Conservation (phyloP, 2,113 vertebrate genomes). For the Panthera uncia region DNA sequence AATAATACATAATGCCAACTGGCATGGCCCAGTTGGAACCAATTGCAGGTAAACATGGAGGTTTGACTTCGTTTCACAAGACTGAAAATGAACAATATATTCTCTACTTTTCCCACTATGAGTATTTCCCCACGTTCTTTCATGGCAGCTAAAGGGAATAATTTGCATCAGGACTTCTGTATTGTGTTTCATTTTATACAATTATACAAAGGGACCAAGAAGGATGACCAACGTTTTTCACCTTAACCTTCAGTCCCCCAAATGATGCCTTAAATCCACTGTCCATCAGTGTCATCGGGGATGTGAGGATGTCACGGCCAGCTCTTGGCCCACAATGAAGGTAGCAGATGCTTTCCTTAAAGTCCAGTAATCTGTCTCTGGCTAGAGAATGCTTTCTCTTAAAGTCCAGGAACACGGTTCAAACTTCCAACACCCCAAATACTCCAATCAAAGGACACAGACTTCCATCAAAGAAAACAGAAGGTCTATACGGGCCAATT, state of each 20-base stretch:
- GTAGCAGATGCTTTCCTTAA: neutral
- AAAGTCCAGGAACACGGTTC: neutral
- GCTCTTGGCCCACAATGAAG: neutral
- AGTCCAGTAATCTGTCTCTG: neutral
- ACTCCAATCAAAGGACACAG: neutral
- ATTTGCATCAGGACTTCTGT: constrained; percentile 2
- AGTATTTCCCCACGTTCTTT: constrained; percentile 64
- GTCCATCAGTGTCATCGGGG: neutral
- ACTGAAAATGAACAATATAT: neutral
- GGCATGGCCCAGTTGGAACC: neutral
- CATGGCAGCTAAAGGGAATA: constrained; percentile 54
- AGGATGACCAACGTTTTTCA: neutral
- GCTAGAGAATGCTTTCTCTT: neutral
- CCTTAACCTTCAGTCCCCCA: constrained; percentile 46
- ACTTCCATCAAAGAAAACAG: constrained; percentile 45
- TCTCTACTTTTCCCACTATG: neutral
- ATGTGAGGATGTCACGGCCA: neutral
- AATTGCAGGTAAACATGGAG: constrained; percentile 23
- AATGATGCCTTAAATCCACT: neutral
- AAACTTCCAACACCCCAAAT: neutral
- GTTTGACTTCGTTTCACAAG: constrained; percentile 46
- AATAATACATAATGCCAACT: neutral
- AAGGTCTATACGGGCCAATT: constrained; percentile 58
- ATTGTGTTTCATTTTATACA: constrained; percentile 41
- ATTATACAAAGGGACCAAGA: neutral